Evolutionary conservation across 2,888 invertebrate species (phyloP), one percentile per base, ranked within the genome.

Genomic region (Volucella bombylans): DNA sequence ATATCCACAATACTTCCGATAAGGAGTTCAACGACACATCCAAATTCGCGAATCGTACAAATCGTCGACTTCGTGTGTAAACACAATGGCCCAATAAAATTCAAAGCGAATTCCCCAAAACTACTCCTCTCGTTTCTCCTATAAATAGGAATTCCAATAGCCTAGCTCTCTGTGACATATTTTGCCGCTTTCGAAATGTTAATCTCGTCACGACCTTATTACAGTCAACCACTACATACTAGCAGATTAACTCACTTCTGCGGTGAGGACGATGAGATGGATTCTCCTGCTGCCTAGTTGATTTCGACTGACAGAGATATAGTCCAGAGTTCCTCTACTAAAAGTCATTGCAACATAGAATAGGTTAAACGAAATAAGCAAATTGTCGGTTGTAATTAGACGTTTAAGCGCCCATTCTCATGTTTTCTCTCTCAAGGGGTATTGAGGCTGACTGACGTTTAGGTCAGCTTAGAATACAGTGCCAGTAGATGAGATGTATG

Each of bases 321-420:
- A 74, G 65, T 50, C 50, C 49, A 62, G 50, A 31, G 23, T 49
- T 55, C 55, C 39, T 64, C 73, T 69, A 73, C 82, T 79, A 64
- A 73, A 69, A 73, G 68, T 74, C 68, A 79, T 74, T 83, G 52
- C 12, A 79, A 59, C 73, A 79, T 65, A 43, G 65, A 65, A 73
- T 8, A 54, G 57, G 18, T 69, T 54, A 83, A 83, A 83, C 74
- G 73, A 61, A 83, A 83, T 83, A 83, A 79, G 79, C 82, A 82
- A 82, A 82, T 82, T 78, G 82, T 79, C 55, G 77, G 68, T 38
- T 69, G 68, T 79, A 83, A 83, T 83, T 83, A 83, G 82, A 83
- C 68, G 79, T 79, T 69, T 71, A 77, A 77, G 71, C 59, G 57
- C 59, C 50, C 55, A 59, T 61, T 79, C 62, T 55, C 67, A 59